These are phyloP conservation scores for Atethmia centrago DNA, from an alignment of 2,888 invertebrate species.

Conservation along the genomic window DNA sequence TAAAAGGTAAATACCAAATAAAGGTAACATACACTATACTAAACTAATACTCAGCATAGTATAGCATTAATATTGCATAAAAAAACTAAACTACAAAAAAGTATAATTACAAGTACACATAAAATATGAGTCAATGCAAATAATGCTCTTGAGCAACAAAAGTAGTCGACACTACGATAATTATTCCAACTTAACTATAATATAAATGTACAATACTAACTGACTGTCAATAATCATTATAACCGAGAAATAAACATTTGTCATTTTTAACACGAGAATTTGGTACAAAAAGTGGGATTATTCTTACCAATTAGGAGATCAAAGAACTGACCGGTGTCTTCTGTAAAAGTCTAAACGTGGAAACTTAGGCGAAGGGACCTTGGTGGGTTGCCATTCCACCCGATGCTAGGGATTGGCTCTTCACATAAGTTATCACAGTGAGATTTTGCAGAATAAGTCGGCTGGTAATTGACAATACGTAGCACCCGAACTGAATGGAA, in stretches of 20 bases:
- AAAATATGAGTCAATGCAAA: slow-evolving; percentile 56
- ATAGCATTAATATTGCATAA: slow-evolving; percentile 54
- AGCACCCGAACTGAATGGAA: slow-evolving; percentile 38
- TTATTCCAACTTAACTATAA: slow-evolving; percentile 43
- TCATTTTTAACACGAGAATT: slow-evolving; percentile 55
- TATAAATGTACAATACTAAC: slow-evolving; percentile 57
- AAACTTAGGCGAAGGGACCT: no score
- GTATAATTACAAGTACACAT: slow-evolving; percentile 48
- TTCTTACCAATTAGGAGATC: slow-evolving; percentile 63
- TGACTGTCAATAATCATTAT: slow-evolving; percentile 34
- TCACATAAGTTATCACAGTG: no score
- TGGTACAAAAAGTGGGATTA: slow-evolving; percentile 53
- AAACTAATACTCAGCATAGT: slow-evolving; percentile 31
- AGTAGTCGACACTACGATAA: slow-evolving; percentile 46
- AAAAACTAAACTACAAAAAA: slow-evolving; percentile 55
- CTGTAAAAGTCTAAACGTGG: no score
- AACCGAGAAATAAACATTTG: slow-evolving; percentile 47
- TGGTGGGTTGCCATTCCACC: no score
- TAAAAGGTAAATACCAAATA: slow-evolving; percentile 52
- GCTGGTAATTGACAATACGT: slow-evolving; percentile 42
- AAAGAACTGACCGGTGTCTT: no score
- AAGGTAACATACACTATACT: slow-evolving; percentile 55
- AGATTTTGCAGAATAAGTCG: no score
- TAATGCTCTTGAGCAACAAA: slow-evolving; percentile 69
- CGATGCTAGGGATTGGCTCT: no score